These are phyloP conservation scores for Lithophane socia DNA, from an alignment of 2,888 invertebrate genomes.

Conservation along the genomic window DNA sequence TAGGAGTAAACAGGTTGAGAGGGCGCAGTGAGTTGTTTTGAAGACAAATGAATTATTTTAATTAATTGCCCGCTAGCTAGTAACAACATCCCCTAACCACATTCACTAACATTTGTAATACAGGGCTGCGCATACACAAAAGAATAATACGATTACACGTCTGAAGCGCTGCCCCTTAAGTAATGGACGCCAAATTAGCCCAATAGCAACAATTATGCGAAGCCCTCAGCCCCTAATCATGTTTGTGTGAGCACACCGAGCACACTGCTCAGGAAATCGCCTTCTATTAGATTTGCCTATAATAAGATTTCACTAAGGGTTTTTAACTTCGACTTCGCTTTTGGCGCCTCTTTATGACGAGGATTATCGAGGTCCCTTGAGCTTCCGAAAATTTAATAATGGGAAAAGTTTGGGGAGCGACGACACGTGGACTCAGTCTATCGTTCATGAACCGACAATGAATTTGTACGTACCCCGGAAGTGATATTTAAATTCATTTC, in stretches of 20 bases:
- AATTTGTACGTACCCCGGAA: constrained; percentile 61
- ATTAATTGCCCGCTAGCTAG: constrained; percentile 23
- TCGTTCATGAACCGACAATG: constrained; percentile 54
- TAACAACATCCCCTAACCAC: constrained; percentile 23
- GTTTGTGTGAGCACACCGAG: constrained; percentile 58
- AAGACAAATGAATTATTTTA: constrained; percentile 18
- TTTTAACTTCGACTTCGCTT: constrained; percentile 63
- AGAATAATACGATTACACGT: constrained; percentile 63
- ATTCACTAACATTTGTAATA: constrained; percentile 33
- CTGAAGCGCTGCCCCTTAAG: constrained; percentile 55
- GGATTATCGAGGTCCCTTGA: constrained; percentile 60
- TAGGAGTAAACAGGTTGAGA: not conserved
- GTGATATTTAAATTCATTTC: constrained; percentile 69
- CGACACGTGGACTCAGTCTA: constrained; percentile 63
- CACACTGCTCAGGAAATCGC: constrained; percentile 43
- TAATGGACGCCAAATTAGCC: constrained; percentile 68
- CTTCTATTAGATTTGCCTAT: constrained; percentile 67
- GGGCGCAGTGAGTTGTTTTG: constrained; percentile 9
- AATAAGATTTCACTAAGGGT: constrained; percentile 63
- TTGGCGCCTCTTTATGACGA: constrained; percentile 60
- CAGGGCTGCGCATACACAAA: constrained; percentile 49
- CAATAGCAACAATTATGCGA: constrained; percentile 69
- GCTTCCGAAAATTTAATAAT: constrained; percentile 69
- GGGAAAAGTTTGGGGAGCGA: constrained; percentile 65
- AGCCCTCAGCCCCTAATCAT: constrained; percentile 64